These are phyloP conservation scores for Amia ocellicauda DNA, from an alignment of 2,113 vertebrate genomes.

Conservation along the genomic window DNA sequence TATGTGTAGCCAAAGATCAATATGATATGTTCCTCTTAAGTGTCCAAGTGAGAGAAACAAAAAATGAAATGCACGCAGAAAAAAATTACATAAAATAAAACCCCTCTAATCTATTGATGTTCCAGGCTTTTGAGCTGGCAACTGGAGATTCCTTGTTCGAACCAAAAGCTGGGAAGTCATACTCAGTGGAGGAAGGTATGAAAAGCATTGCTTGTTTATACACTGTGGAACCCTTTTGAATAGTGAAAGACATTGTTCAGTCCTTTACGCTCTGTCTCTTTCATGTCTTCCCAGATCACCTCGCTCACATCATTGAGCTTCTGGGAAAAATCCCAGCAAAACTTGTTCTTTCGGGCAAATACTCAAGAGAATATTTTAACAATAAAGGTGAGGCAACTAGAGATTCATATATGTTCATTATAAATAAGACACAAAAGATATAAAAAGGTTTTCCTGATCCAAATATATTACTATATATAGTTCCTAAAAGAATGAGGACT, in stretches of 20 bases:
- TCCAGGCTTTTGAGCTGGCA: constrained; percentile 78
- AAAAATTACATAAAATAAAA: too few species aligned
- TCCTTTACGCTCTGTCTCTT: constrained; percentile 9
- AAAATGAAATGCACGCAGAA: too few species aligned
- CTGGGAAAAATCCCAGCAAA: constrained; percentile 73
- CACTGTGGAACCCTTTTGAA: neutral
- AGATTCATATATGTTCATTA: too few species aligned
- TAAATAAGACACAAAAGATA: too few species aligned
- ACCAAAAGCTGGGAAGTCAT: constrained; percentile 66
- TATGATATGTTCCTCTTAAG: too few species aligned
- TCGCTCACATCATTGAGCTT: constrained; percentile 75
- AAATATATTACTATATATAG: too few species aligned
- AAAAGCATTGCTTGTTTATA: neutral
- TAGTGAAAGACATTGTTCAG: constrained; percentile 1
- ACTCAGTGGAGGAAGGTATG: constrained; percentile 78
- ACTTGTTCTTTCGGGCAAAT: constrained; percentile 69
- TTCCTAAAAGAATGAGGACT: too few species aligned
- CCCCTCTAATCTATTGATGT: too few species aligned
- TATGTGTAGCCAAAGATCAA: too few species aligned
- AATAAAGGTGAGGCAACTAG: constrained; percentile 61
- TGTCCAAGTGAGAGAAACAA: too few species aligned
- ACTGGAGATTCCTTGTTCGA: constrained; percentile 75
- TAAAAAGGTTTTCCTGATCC: too few species aligned
- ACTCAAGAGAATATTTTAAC: constrained; percentile 71
- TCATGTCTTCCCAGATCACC: constrained; percentile 63